These are phyloP conservation scores for Trypoxylon attenuatum DNA, from an alignment of 2,888 invertebrate genomes.

Conservation along the genomic window DNA sequence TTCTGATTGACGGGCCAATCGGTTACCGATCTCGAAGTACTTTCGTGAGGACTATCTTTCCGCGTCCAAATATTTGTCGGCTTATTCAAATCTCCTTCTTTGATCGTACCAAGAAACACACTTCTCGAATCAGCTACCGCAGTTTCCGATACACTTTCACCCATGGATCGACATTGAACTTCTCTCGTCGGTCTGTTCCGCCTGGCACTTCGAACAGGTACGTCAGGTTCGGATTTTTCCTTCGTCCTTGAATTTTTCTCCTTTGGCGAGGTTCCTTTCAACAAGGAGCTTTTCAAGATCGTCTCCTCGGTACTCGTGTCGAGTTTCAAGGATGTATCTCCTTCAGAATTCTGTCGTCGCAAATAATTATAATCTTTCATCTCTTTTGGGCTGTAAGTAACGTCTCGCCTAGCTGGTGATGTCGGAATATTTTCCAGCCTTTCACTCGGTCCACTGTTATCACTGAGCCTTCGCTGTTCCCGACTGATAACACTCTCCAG, in stretches of 20 bases:
- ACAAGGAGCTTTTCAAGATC: conserved; percentile 24
- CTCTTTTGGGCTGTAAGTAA: conserved; percentile 51
- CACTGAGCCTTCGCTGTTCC: conserved; percentile 64
- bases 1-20: conserved; percentile 71
- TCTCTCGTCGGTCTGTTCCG: conserved; percentile 70
- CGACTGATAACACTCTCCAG: conserved; percentile 51
- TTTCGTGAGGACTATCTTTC: conserved; percentile 58
- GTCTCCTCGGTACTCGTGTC: conserved; percentile 53
- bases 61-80: conserved; percentile 58
- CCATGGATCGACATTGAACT: conserved; percentile 72
- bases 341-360: conserved; percentile 70
- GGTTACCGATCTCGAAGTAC: conserved; percentile 62
- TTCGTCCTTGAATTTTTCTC: conserved; percentile 53
- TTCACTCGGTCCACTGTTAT: conserved; percentile 52
- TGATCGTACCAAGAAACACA: conserved; percentile 70
- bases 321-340: conserved; percentile 60
- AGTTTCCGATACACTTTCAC: conserved; percentile 67
- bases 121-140: conserved; percentile 61
- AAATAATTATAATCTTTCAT: conserved; percentile 62
- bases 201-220: conserved; percentile 70
- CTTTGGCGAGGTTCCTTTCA: conserved; percentile 40
- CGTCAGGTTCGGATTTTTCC: conserved; percentile 69
- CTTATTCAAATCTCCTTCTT: conserved; percentile 68
- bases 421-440: conserved; percentile 57
- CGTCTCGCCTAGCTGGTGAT: conserved; percentile 54